Evolutionary conservation across 92 coral and sea anemone genomes (phyloP), one percentile per base, ranked within the genome.

Genomic region (Porites evermanni): DNA sequence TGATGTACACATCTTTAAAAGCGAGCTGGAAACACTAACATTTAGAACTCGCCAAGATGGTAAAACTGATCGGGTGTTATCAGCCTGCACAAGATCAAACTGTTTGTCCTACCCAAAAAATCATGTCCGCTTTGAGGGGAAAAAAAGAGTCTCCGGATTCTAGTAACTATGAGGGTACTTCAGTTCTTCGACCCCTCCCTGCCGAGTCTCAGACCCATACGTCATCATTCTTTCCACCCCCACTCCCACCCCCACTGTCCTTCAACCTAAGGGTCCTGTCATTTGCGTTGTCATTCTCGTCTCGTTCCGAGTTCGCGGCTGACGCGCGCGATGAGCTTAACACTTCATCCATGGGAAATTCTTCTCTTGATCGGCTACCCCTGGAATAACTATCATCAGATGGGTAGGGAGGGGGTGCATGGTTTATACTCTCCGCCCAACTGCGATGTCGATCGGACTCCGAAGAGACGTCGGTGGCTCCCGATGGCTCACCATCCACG

Each of bases 391-490:
- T 66, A 75, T 94, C 95, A 67, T 93, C 96, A 23, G 98, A 94
- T 26, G 78, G 77, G 80, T 94, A 94, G 1, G 96, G 92, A 24
- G 98, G 98, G 12, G 98, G 98, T 29, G 88, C 60, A 59, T 86
- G 93, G 79, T 90, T 93, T 76, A 90, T 73, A 61, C 86, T 74
- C 54, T 93, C 96, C 8, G 74, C 91, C 96, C 95, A 92, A 85
- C 98, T 94, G 12, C 95, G 87, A 23, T 78, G 89, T 6, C 84
- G 69, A 21, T 76, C 93, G 3, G 83, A 67, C 19, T 60, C 88
- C 68, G 89, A 65, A 12, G 95, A 91, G 69, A 88, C 67, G 61
- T 92, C 96, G 21, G 88, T 88, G 74, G 53, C 92, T 12, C 84
- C 87, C 0, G 83, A 61, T 4, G 81, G 78, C 8, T 83, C 88